Evolutionary conservation across 35 echinoderm and acorn worm genomes (phyloP).

Genomic region (Diadema setosum): DNA sequence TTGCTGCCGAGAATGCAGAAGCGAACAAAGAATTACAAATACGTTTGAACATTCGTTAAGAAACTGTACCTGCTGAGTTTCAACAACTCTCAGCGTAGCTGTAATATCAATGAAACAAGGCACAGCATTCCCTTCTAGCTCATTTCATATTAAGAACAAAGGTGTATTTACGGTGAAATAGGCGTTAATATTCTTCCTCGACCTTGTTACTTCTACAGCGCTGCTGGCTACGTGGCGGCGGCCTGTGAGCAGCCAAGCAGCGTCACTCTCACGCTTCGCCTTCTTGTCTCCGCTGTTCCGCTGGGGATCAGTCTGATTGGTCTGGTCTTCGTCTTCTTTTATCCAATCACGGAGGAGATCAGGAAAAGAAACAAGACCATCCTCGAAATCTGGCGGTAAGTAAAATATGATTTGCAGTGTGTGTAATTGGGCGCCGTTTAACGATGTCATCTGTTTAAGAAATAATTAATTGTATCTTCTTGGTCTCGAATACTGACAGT

Average conservation of each 20-base stretch:
- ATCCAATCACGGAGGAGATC: slow-evolving; percentile 90
- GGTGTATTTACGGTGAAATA: too few relatives aligned
- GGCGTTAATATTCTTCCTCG: too few relatives aligned
- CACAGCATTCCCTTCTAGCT: too few relatives aligned
- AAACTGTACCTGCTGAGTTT: too few relatives aligned
- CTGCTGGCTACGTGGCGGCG: slow-evolving; percentile 55
- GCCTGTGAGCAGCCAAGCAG: slow-evolving; percentile 61
- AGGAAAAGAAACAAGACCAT: slow-evolving; percentile 82
- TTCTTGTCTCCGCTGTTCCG: slow-evolving; percentile 72
- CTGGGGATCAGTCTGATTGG: slow-evolving; percentile 38
- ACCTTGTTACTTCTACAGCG: too few relatives aligned
- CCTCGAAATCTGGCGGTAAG: slow-evolving; percentile 88
- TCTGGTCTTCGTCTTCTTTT: slow-evolving; percentile 60
- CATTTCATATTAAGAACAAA: too few relatives aligned
- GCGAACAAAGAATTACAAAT: too few relatives aligned
- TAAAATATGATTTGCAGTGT: neutral
- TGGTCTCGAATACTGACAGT: neutral
- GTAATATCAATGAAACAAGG: too few relatives aligned
- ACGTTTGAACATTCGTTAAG: too few relatives aligned
- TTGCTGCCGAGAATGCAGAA: too few relatives aligned
- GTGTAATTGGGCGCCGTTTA: neutral
- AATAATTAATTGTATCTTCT: too few relatives aligned
- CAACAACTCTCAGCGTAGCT: too few relatives aligned
- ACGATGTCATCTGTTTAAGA: neutral
- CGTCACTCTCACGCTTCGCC: slow-evolving; percentile 44